Conservation (phyloP, 2,113 vertebrate genomes). For the Noctilio leporinus region DNA sequence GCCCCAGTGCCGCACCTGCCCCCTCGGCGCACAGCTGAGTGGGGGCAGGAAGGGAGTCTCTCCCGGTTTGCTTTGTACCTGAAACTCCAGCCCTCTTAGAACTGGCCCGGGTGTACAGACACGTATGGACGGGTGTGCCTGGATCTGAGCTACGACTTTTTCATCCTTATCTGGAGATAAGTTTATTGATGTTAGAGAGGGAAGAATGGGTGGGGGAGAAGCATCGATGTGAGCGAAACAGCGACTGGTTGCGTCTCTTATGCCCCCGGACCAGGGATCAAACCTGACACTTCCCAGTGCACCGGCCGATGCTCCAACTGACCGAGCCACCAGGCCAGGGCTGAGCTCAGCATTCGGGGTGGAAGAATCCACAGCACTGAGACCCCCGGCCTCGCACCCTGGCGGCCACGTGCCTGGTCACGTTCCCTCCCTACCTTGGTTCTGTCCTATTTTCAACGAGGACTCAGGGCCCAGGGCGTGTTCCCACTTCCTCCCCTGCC, state of each 20-base stretch:
- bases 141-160: not conserved
- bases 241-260: no score
- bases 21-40: not conserved
- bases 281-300: no score
- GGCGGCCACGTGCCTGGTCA: accelerated
- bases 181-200: no score
- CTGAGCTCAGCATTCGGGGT: not conserved
- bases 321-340: no score
- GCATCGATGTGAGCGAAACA: no score
- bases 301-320: no score
- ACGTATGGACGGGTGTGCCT: accelerated
- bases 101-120: not conserved
- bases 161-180: no score
- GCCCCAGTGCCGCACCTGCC: accelerated
- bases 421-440: not conserved
- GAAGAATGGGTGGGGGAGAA: no score
- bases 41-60: not conserved
- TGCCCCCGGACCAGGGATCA: no score
- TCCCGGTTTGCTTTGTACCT: not conserved
- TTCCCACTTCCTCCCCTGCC: conserved; percentile 69
- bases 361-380: not conserved
- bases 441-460: conserved; percentile 59
- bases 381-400: not conserved
- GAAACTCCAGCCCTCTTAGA: not conserved
- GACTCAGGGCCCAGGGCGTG: conserved; percentile 69